Conservation (phyloP, 2,113 vertebrate species). For the Notothenia coriiceps region DNA sequence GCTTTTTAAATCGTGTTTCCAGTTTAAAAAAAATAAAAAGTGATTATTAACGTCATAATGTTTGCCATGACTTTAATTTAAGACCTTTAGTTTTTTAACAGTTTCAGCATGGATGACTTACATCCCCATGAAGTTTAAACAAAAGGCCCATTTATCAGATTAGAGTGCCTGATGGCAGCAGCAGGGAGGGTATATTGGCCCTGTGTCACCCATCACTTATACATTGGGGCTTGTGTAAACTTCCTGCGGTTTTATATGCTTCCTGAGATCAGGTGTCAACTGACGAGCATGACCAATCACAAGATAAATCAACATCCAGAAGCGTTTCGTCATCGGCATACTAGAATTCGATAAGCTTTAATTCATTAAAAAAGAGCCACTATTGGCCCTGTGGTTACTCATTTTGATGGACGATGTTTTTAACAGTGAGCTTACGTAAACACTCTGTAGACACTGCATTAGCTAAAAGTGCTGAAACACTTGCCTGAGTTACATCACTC, state of each 20-base stretch:
- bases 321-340: slow-evolving; percentile 60
- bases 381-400: slow-evolving; percentile 42
- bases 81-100: background rate
- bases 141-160: slow-evolving; percentile 66
- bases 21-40: slow-evolving; percentile 18
- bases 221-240: slow-evolving; percentile 76
- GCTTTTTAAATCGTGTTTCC: background rate
- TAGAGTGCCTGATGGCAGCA: slow-evolving; percentile 46
- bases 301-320: slow-evolving; percentile 73
- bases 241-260: slow-evolving; percentile 81
- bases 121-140: slow-evolving; percentile 34
- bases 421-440: slow-evolving; percentile 25
- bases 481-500: slow-evolving; percentile 20
- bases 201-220: slow-evolving; percentile 56
- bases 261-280: slow-evolving; percentile 75
- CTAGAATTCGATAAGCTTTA: slow-evolving; percentile 65
- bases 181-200: slow-evolving; percentile 16
- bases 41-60: slow-evolving; percentile 34
- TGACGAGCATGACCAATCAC: slow-evolving; percentile 71
- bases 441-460: slow-evolving; percentile 32
- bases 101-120: background rate
- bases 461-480: slow-evolving; percentile 28
- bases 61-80: slow-evolving; percentile 3
- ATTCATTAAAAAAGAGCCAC: slow-evolving; percentile 44
- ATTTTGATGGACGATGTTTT: slow-evolving; percentile 64